phyloP scores from a whole-genome alignment of 2,888 invertebrate genomes.

The Dioctria rufipes region DNA sequence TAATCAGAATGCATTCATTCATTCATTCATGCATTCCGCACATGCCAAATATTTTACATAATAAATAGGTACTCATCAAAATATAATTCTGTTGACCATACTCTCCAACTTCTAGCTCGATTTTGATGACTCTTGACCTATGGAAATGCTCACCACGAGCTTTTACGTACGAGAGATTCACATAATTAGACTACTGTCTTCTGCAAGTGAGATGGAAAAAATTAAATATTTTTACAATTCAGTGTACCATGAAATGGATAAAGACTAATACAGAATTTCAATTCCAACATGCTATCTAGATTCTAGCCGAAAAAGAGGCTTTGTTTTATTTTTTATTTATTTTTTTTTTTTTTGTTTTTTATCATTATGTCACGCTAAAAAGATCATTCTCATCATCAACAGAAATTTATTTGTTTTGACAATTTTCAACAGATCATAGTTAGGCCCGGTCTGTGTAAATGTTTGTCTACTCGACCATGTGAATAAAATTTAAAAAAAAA shows the following conservation, averaged over 20 bases:
- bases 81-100: not conserved
- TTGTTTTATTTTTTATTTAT: too few species aligned
- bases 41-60: not conserved
- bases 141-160: not conserved
- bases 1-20: not conserved
- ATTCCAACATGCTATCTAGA: too few species aligned
- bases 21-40: not conserved
- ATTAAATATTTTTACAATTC: not conserved
- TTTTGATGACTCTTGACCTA: slow-evolving; percentile 1
- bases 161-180: not conserved
- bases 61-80: not conserved
- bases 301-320: too few species aligned
- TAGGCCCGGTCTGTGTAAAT: not conserved
- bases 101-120: not conserved
- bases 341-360: too few species aligned
- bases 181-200: not conserved
- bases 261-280: not conserved
- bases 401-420: slow-evolving; percentile 6
- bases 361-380: too few species aligned
- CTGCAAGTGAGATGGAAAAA: not conserved
- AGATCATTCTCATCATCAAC: too few species aligned
- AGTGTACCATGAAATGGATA: not conserved
- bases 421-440: not conserved
- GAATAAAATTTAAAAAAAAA: not conserved
- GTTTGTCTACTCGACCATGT: not conserved